Evolutionary conservation across 2,113 vertebrate genomes (phyloP).

Genomic region (Varanus salvator): DNA sequence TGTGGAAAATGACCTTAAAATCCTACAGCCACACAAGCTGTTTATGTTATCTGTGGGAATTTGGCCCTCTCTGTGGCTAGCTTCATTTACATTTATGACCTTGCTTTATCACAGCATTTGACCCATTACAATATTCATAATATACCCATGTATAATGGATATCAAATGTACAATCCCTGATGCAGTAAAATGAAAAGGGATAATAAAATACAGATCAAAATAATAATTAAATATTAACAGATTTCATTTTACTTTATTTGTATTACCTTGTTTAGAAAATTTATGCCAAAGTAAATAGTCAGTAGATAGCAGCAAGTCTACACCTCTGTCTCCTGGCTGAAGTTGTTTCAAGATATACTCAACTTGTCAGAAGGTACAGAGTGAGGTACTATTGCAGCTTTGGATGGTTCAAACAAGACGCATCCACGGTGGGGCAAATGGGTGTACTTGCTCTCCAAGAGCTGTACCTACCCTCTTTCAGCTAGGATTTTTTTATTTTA

Average conservation of each 20-base stretch:
- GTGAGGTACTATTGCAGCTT: too few species aligned
- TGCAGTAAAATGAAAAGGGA: conserved; percentile 29
- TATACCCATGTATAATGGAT: conserved; percentile 37
- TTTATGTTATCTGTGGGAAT: conserved; percentile 41
- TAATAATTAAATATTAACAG: conserved; percentile 3
- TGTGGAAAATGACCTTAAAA: conserved; percentile 53
- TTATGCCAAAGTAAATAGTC: not conserved
- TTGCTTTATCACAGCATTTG: conserved; percentile 26
- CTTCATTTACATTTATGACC: conserved; percentile 42
- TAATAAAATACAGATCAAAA: conserved; percentile 28
- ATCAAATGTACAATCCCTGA: conserved; percentile 33
- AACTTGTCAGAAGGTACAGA: too few species aligned
- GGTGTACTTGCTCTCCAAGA: too few species aligned
- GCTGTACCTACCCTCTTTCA: too few species aligned
- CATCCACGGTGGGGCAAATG: too few species aligned
- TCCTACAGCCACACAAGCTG: conserved; percentile 33
- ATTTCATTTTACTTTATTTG: not conserved
- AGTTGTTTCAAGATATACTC: not conserved
- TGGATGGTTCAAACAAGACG: too few species aligned
- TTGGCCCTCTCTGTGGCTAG: conserved; percentile 41
- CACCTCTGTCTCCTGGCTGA: not conserved
- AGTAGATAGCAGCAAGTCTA: not conserved
- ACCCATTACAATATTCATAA: conserved; percentile 38
- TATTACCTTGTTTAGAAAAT: not conserved
- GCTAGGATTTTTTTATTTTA: too few species aligned